Base-by-base conservation (phyloP, 2,888 invertebrate genomes). In the Orgyia antiqua region DNA sequence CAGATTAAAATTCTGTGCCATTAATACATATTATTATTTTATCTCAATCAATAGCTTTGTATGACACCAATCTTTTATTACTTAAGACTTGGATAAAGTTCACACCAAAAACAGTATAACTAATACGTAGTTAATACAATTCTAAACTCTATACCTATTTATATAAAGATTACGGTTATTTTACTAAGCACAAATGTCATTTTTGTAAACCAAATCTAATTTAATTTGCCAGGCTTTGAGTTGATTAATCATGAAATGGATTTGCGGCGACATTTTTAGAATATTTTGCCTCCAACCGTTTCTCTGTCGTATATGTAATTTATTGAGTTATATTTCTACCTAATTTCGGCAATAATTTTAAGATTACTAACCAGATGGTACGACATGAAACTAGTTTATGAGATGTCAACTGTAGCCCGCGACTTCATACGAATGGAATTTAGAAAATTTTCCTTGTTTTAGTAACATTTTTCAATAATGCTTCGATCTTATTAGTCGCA, bases 201-300 rank as follows among this genome's bases (percentile, higher is more conserved):
- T 2, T 13, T 10, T 24, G 35, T 35, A 4, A 6, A 11, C 21
- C 4, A 39, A 41, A 45, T 13, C 64, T 74, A 70, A 75, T 74
- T 75, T 73, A 74, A 74, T 75, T 73, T 70, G 66, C 58, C 44
- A 39, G 51, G 60, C 59, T 62, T 63, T 58, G 57, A 47, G 58
- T 59, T 74, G 73, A 74, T 75, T 73, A 71, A 72, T 71, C 58
- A 52, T 42, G 39, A 45, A 54, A 54, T 43, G 47, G 47, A 52
- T 43, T 29, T 12, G 15, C 10, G 30, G 35, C 58, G 68, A 70
- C 68, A 71, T 71, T 67, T 68, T 67, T 65, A 29, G 51, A 57
- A 59, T 60, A 51, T 39, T 51, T 15, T 53, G 35, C 35, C 41
- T 34, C 35, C 38, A 31, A 31, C 30, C 46, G 39, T 29, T 36